Base-by-base conservation (phyloP, 2,888 invertebrate genomes). In the Meteorus colon region DNA sequence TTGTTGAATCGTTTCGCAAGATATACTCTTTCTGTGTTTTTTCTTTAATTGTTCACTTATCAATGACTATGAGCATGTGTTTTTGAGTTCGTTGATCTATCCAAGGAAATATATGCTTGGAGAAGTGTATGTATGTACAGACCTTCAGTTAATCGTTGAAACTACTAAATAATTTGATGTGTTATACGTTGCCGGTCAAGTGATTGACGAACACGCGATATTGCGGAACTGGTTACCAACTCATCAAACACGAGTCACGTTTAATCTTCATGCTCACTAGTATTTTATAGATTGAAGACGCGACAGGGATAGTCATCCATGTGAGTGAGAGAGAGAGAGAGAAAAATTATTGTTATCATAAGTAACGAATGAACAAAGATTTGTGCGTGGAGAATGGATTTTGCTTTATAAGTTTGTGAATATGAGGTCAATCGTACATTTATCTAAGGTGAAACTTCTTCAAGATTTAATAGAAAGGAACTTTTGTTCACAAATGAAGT, bases 181-280 rank as follows among this genome's bases (percentile, higher is more conserved):
- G 31, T 48, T n/a, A 4, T 55, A 2, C 69, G 55, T 34, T 37
- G 29, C 45, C 48, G 59, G 74, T 66, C 68, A 82, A 6, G n/a
- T 55, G 55, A 85, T 80, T 80, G 85, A 83, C 86, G 77, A 79
- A 75, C 85, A 85, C 86, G 85, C 85, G 83, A 86, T 83, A 63
- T 75, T 68, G 31, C 76, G 73, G 78, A 82, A 82, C 80, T 83
- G 81, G 81, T 84, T 83, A 79, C 79, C 82, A 82, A 80, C 76
- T 78, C 77, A 76, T 79, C 79, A 80, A 77, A 78, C 74, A 73
- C 78, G 68, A 79, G 75, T 77, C 76, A 71, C 71, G 72, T 69
- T 65, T 14, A 69, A 29, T 69, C 31, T 24, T 12, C 24, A 24
- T 29, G 27, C 16, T 29, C n/a, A 48, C n/a, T 16, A 29, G 14